phyloP scores from a whole-genome alignment of 53 echinoderm and acorn worm genomes.

The Holothuria scabra region DNA sequence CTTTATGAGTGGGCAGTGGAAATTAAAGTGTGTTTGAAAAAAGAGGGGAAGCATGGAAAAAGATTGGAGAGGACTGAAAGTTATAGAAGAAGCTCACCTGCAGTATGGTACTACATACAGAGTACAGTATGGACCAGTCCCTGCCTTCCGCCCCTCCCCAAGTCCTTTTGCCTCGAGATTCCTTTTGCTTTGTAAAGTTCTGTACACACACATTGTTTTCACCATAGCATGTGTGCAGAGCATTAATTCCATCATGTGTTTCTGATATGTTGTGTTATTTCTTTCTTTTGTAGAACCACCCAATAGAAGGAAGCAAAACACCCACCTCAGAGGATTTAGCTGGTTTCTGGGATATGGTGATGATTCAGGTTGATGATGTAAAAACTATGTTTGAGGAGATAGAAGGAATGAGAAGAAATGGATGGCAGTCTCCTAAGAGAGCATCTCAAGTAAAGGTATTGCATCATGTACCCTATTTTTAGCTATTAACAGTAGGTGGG shows the following conservation, averaged over 20 bases:
- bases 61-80: too few relatives aligned
- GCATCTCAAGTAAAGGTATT: slow-evolving; percentile 63
- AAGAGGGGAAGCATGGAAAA: too few relatives aligned
- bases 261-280: background rate
- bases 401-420: slow-evolving; percentile 77
- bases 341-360: slow-evolving; percentile 99
- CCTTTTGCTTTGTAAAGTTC: background rate
- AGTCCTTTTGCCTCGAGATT: too few relatives aligned
- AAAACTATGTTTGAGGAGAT: slow-evolving; percentile 90
- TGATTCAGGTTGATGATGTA: slow-evolving; percentile 97
- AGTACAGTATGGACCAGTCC: too few relatives aligned
- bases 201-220: background rate
- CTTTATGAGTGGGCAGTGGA: too few relatives aligned
- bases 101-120: too few relatives aligned
- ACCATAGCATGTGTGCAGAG: background rate
- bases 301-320: slow-evolving; percentile 42
- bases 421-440: slow-evolving; percentile 77
- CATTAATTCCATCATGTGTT: background rate
- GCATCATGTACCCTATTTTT: too few relatives aligned
- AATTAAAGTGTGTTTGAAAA: too few relatives aligned
- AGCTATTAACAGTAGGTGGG: too few relatives aligned
- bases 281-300: slow-evolving; percentile 9
- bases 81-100: too few relatives aligned
- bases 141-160: too few relatives aligned
- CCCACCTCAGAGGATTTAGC: slow-evolving; percentile 77